Evolutionary conservation across 2,797 vertebrate species (phyloP).

Genomic region (Gila robusta): DNA sequence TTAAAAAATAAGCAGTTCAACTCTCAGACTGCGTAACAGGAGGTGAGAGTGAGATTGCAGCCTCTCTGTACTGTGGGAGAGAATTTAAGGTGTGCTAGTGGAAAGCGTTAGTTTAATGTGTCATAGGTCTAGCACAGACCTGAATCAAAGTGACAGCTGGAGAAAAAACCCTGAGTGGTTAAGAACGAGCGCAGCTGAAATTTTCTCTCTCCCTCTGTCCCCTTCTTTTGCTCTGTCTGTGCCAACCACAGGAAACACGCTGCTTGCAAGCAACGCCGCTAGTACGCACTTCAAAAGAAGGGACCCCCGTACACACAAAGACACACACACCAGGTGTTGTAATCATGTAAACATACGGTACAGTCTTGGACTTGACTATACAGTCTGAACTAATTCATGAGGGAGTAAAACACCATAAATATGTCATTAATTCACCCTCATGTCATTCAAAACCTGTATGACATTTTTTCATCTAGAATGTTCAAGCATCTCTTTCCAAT

Average conservation of each 20-base stretch:
- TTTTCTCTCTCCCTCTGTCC: slow-evolving; percentile 38
- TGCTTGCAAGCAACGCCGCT: slow-evolving; percentile 56
- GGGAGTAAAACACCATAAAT: slow-evolving; percentile 1
- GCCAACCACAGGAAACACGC: slow-evolving; percentile 61
- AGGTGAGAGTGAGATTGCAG: slow-evolving; percentile 13
- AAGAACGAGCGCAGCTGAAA: slow-evolving; percentile 57
- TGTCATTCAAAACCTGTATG: not conserved
- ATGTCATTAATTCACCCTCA: not conserved
- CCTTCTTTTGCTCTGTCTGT: slow-evolving; percentile 40
- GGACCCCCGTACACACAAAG: slow-evolving; percentile 47
- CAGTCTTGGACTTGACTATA: slow-evolving; percentile 23
- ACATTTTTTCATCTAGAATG: not conserved
- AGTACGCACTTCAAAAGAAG: slow-evolving; percentile 62
- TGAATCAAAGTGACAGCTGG: slow-evolving; percentile 57
- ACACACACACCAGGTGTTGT: slow-evolving; percentile 56
- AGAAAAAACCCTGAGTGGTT: slow-evolving; percentile 41
- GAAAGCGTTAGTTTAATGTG: slow-evolving; percentile 59
- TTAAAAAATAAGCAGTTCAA: not conserved
- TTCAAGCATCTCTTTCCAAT: too few relatives aligned
- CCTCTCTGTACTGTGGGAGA: slow-evolving; percentile 15
- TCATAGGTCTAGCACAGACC: slow-evolving; percentile 54
- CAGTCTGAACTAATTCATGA: slow-evolving; percentile 17
- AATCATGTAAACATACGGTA: slow-evolving; percentile 56
- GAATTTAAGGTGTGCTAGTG: slow-evolving; percentile 32
- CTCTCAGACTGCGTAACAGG: slow-evolving; percentile 2